Evolutionary conservation across 2,888 invertebrate species (phyloP).

Genomic region (Drosophila mercatorum): DNA sequence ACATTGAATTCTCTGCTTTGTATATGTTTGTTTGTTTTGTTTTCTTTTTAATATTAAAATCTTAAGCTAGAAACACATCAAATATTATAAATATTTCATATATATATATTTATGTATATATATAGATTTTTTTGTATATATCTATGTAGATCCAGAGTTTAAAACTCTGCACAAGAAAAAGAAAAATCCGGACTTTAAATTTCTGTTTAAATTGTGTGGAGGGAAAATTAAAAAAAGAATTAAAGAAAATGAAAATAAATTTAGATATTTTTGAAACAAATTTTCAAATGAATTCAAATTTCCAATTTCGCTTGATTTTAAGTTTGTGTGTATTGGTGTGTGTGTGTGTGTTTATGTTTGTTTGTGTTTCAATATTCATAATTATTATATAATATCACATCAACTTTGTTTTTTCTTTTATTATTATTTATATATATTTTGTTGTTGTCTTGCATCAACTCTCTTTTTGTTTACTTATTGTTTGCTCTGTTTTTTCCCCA

Average conservation of each 20-base stretch:
- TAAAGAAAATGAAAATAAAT: slow-evolving; percentile 1
- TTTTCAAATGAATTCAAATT: slow-evolving; percentile 16
- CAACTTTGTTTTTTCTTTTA: slow-evolving; percentile 82
- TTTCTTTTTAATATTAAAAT: slow-evolving; percentile 70
- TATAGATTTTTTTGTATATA: slow-evolving; percentile 39
- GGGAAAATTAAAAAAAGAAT: slow-evolving; percentile 17
- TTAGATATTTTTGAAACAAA: slow-evolving; percentile 6
- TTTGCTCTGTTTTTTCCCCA: slow-evolving; percentile 38
- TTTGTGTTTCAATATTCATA: slow-evolving; percentile 69
- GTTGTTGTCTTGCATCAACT: slow-evolving; percentile 29
- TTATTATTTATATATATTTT: slow-evolving; percentile 17
- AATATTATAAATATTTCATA: slow-evolving; percentile 73
- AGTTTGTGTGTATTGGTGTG: slow-evolving; percentile 20
- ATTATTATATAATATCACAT: slow-evolving; percentile 84
- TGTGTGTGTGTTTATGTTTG: slow-evolving; percentile 30
- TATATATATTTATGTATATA: slow-evolving; percentile 53
- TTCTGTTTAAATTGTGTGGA: not conserved
- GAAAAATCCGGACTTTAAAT: not conserved
- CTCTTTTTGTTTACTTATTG: slow-evolving; percentile 45
- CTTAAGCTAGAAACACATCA: slow-evolving; percentile 78
- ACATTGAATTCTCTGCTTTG: slow-evolving; percentile 67
- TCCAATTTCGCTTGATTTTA: not conserved
- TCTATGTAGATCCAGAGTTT: slow-evolving; percentile 57
- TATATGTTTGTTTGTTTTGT: slow-evolving; percentile 25
- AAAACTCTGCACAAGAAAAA: slow-evolving; percentile 55